Conservation (phyloP, 2,797 vertebrate species). For the Neosalanx taihuensis region DNA sequence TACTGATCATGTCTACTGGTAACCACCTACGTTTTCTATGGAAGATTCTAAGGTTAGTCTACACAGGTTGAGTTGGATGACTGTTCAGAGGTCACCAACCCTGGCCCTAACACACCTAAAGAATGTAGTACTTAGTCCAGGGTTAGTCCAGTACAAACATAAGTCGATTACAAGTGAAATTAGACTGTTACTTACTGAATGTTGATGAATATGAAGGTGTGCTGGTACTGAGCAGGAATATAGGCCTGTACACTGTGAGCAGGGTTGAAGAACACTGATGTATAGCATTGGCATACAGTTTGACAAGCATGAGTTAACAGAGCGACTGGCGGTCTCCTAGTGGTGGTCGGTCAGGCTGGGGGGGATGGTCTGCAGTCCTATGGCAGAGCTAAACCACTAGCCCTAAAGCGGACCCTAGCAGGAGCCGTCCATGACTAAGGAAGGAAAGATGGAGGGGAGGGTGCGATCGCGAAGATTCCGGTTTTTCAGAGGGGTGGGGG, state of each 20-base stretch:
- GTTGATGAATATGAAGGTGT: neutral
- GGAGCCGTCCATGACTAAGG: no score
- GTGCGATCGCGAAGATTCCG: conserved; percentile 3
- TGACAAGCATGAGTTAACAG: neutral
- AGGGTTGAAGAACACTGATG: conserved; percentile 3
- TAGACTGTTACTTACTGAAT: no score
- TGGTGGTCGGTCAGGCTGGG: neutral
- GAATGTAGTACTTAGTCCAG: neutral
- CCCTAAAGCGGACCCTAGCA: neutral
- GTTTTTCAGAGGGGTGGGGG: neutral
- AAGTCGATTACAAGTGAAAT: neutral
- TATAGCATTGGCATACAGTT: conserved; percentile 49
- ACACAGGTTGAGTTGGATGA: conserved; percentile 4
- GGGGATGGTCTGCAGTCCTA: neutral
- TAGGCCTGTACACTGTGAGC: neutral
- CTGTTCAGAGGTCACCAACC: neutral
- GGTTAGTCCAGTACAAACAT: neutral
- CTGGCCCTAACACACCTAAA: neutral
- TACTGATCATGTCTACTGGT: neutral
- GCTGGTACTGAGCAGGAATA: neutral
- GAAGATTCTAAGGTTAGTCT: neutral
- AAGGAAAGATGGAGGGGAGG: neutral
- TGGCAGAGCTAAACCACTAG: neutral
- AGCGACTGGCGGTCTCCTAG: neutral
- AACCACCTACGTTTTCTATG: neutral